These are phyloP conservation scores for Gulo gulo DNA, from an alignment of 2,113 vertebrate genomes.

Conservation along the genomic window DNA sequence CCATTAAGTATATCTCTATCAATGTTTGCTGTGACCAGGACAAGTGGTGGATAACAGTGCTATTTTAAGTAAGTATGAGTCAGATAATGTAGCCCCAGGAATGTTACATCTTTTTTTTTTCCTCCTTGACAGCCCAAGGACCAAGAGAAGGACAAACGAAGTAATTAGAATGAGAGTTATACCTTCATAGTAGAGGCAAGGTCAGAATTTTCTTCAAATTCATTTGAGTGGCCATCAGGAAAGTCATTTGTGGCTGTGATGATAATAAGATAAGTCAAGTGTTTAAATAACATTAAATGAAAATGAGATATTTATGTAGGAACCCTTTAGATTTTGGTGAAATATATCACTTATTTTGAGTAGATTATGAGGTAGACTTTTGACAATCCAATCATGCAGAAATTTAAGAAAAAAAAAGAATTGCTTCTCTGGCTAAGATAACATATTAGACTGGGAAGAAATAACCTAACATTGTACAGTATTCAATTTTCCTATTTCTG, in stretches of 20 bases:
- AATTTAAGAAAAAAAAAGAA: background rate
- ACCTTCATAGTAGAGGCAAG: background rate
- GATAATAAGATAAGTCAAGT: background rate
- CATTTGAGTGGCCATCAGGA: background rate
- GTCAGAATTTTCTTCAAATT: background rate
- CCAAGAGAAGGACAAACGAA: conserved; percentile 31
- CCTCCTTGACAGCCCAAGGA: conserved; percentile 41
- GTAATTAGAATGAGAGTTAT: background rate
- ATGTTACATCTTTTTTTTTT: conserved; percentile 11
- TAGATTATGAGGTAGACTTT: background rate
- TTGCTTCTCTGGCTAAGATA: background rate
- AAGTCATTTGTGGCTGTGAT: background rate
- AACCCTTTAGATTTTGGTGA: background rate
- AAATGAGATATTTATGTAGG: background rate
- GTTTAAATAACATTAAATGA: background rate
- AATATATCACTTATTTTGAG: background rate
- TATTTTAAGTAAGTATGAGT: conserved; percentile 67
- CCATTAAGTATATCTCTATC: conserved; percentile 45
- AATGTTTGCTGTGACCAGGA: conserved; percentile 46
- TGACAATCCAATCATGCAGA: background rate
- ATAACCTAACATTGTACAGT: background rate
- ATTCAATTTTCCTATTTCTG: background rate
- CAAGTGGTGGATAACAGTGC: background rate
- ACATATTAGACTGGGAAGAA: background rate
- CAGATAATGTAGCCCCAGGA: background rate